Evolutionary conservation across 2,113 vertebrate genomes (phyloP).

Genomic region (Ancistrus triradiatus): DNA sequence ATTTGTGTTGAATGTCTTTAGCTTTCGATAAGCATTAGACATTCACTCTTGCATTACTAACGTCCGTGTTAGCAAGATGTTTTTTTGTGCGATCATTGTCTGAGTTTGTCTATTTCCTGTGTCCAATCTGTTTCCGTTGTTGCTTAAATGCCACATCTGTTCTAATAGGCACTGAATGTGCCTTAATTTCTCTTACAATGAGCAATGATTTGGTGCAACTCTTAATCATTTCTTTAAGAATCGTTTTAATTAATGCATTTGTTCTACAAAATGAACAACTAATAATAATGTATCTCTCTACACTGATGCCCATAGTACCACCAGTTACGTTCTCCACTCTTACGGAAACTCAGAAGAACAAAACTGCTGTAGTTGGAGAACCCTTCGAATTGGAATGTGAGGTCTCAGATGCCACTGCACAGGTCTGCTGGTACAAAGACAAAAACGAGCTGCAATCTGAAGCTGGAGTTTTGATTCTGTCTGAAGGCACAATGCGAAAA

Average conservation of each 20-base stretch:
- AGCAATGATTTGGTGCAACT: slow-evolving; percentile 15
- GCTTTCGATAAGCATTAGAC: slow-evolving; percentile 23
- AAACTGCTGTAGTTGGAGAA: slow-evolving; percentile 52
- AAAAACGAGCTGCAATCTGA: slow-evolving; percentile 55
- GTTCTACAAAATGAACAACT: slow-evolving; percentile 1
- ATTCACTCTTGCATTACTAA: slow-evolving; percentile 45
- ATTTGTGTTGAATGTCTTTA: slow-evolving; percentile 30
- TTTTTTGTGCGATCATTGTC: slow-evolving; percentile 38
- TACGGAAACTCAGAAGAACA: slow-evolving; percentile 57
- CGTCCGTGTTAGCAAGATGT: no score
- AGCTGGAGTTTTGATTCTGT: slow-evolving; percentile 52
- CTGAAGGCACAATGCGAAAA: slow-evolving; percentile 56
- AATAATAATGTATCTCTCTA: slow-evolving; percentile 29
- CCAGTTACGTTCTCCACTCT: slow-evolving; percentile 63
- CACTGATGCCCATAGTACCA: slow-evolving; percentile 58
- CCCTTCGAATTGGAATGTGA: slow-evolving; percentile 64
- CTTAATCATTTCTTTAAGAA: slow-evolving; percentile 16
- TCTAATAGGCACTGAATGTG: slow-evolving; percentile 16
- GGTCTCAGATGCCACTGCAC: slow-evolving; percentile 58
- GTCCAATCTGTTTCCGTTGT: no score
- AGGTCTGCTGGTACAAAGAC: slow-evolving; percentile 69
- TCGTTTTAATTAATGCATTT: not conserved
- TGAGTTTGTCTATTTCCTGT: slow-evolving; percentile 11
- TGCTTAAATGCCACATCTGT: slow-evolving; percentile 9
- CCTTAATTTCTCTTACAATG: slow-evolving; percentile 22